Evolutionary conservation across 2,797 vertebrate species (phyloP), one percentile per base, ranked within the genome.

Genomic region (Limnodromus scolopaceus): DNA sequence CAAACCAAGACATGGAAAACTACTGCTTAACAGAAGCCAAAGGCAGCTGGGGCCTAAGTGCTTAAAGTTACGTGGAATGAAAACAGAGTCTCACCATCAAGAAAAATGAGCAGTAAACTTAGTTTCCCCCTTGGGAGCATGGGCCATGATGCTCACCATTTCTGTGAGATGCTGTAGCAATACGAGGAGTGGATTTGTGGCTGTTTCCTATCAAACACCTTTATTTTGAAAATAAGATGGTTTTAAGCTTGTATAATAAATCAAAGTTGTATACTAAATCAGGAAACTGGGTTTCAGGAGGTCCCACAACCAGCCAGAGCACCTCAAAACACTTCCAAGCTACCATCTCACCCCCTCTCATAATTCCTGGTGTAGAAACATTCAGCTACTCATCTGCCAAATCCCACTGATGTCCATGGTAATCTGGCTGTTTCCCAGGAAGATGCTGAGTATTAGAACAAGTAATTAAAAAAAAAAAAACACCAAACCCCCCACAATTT

Each of bases 41-140:
- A 90, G 39, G 70, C 89, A 95, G 55, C 48, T 74, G 64, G 60
- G 20, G 36, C 45, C 45, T 83, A 91, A 93, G 66, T 51, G 39
- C 54, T 77, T 79, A 7, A 89, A 79, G 51, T 80, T 91, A 60
- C 36, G 45, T 84, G 66, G n/a, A 68, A 77, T 64, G 32, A 85
- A 91, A 93, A 91, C 54, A 80, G 57, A 84, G 32, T 39, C 41
- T 61, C 63, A 65, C 17, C 45, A 41, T 34, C 60, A 78, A 71
- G 84, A 96, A 87, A 95, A 96, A 94, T 54, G 38, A 93, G 49
- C 80, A 93, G 30, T 51, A 83, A 88, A 80, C 15, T 90, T 55
- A 41, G 38, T 61, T 88, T 71, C 6, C 16, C 49, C 87, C 36
- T 64, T 55, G 51, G 68, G 68, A 89, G 3, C 53, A 61, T 4